These are phyloP conservation scores for Adelges cooleyi DNA, from an alignment of 1,140 invertebrate species.

Conservation along the genomic window DNA sequence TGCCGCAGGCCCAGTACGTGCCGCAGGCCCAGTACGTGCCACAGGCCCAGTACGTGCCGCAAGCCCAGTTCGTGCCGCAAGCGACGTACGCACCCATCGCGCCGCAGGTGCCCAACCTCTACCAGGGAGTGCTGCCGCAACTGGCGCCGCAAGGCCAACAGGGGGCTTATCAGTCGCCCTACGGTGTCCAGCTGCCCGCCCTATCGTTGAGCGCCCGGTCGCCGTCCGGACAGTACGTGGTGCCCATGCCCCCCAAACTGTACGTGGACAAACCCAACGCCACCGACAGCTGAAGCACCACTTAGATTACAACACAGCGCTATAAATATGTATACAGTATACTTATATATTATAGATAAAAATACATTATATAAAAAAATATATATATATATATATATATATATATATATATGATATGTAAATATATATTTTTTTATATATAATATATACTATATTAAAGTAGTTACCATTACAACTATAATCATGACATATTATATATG, in stretches of 20 bases:
- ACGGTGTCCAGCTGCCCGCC: slow-evolving; percentile 12
- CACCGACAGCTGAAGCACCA: neutral
- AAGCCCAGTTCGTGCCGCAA: neutral
- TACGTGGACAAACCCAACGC: slow-evolving; percentile 30
- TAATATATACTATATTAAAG: no score
- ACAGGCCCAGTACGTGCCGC: neutral
- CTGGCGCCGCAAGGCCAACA: neutral
- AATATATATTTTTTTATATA: no score
- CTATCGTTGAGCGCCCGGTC: neutral
- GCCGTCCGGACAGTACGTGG: slow-evolving; percentile 28
- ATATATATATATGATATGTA: no score
- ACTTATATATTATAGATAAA: no score
- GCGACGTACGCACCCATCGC: no score
- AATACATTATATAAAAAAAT: no score
- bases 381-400: no score
- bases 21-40: neutral
- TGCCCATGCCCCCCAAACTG: slow-evolving; percentile 30
- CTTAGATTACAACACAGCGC: no score
- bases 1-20: neutral
- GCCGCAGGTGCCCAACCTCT: neutral
- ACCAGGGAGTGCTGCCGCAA: neutral
- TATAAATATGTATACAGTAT: no score
- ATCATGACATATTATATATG: no score
- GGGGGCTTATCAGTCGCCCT: neutral
- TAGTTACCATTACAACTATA: no score